Evolutionary conservation across 2,113 vertebrate genomes (phyloP).

Genomic region (Sander lucioperca): DNA sequence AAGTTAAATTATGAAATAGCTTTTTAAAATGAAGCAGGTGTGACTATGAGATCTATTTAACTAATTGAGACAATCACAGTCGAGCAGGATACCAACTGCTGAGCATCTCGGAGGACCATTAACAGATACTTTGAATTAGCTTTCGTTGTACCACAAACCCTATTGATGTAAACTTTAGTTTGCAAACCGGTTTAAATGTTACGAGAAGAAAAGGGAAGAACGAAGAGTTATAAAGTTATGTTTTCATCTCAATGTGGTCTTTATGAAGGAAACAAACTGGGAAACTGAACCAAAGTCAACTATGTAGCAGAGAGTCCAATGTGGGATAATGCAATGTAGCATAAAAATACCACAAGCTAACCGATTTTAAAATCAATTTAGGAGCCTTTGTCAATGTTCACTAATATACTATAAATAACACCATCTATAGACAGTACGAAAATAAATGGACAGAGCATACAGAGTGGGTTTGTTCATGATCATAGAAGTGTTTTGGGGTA

Average conservation of each 20-base stretch:
- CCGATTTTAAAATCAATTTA: conserved; percentile 16
- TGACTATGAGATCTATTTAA: not conserved
- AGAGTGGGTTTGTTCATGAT: not conserved
- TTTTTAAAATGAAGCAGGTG: not conserved
- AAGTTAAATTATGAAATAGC: not conserved
- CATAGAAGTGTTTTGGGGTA: not conserved
- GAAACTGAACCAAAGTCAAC: not conserved
- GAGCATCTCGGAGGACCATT: conserved; percentile 14
- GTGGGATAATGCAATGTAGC: not conserved
- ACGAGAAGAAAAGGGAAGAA: not conserved
- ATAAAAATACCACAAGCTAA: conserved; percentile 25
- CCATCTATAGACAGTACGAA: not conserved
- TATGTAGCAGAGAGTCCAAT: conserved; percentile 25
- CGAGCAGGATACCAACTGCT: not conserved
- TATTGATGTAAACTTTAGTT: conserved; percentile 19
- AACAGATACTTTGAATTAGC: not conserved
- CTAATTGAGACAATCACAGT: not conserved
- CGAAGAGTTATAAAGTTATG: not conserved
- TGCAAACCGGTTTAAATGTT: not conserved
- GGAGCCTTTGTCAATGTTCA: conserved; percentile 4
- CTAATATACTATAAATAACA: conserved; percentile 31
- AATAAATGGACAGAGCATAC: not conserved
- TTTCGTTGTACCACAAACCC: not conserved
- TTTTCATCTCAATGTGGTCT: not conserved
- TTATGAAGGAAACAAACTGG: not conserved